Percentiles rank a stretch among this genome's conserved stretches.
Evolutionary conservation across 2,888 invertebrate genomes (phyloP).

Genomic region (Napeogenes inachia): DNA sequence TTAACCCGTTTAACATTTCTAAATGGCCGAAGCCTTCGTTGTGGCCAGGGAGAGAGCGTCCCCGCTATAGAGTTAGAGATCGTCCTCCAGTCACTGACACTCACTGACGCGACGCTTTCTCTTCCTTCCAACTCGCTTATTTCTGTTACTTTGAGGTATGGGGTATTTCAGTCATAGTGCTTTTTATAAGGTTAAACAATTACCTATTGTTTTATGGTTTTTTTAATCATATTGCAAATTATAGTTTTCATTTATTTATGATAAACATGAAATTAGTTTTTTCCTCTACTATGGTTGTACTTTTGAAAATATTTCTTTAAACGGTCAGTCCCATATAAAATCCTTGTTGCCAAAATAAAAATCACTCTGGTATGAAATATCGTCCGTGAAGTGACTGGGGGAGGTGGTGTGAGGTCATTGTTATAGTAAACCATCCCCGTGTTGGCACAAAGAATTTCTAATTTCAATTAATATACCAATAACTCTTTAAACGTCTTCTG

Average conservation of each 20-base stretch:
- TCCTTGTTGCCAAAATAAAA: neutral
- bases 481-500: neutral
- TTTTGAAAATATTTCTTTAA: neutral
- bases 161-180: constrained; percentile 43
- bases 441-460: constrained; percentile 20
- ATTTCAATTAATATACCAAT: too few relatives aligned
- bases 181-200: too few relatives aligned
- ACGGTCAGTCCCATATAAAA: neutral
- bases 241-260: constrained; percentile 9
- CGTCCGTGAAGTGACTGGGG: constrained; percentile 58
- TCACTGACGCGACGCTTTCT: constrained; percentile 60
- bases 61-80: too few relatives aligned
- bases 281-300: neutral
- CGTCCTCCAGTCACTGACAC: constrained; percentile 62
- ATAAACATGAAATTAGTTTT: constrained; percentile 6
- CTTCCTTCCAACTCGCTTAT: constrained; percentile 43
- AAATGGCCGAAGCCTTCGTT: too few relatives aligned
- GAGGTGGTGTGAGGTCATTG: constrained; percentile 62
- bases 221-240: neutral
- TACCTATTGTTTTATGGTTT: constrained; percentile 31
- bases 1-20: too few relatives aligned
- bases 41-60: too few relatives aligned
- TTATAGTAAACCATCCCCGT: constrained; percentile 20
- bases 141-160: constrained; percentile 31
- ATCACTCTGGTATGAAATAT: constrained; percentile 39